Evolutionary conservation across 2,797 vertebrate genomes (phyloP), one percentile per base, ranked within the genome.

Genomic region (Xiphorhynchus erythropygius): DNA sequence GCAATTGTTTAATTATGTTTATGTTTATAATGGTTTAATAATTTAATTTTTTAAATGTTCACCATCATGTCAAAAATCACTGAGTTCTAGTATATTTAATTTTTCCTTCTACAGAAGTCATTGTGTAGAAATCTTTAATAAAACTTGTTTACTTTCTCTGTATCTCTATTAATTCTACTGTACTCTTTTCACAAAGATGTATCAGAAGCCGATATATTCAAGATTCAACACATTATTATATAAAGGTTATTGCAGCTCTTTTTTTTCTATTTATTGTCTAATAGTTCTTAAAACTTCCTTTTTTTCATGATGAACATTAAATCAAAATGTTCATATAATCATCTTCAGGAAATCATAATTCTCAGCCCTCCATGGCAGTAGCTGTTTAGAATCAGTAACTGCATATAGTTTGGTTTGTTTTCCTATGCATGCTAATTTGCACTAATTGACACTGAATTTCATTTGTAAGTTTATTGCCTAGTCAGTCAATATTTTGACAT

Each of bases 401-500:
- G 41, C 63, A 30, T 46, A 52, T 27, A 63, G 11, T 42, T 64
- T 69, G 15, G 4, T 18, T 90, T 82, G n/a, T 49, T 95, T 91
- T 89, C 46, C 59, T 78, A 7, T 6, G 6, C 6, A 8, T 62
- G 76, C n/a, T 76, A 57, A 76, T 87, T 92, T 78, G 12, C 33
- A 39, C 33, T 75, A 87, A 95, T 92, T 46, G 68, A 73, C 74
- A 50, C 46, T 42, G 46, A 79, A 82, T 92, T 76, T 82, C 14
- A 39, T 73, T 94, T 82, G 27, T 35, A 35, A 84, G 17, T 91
- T 89, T 87, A 84, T 65, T 89, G 23, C 55, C 37, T 76, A 73
- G 30, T 73, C 59, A 71, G 41, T 75, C 90, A 87, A 91, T 89
- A 92, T 91, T 92, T 94, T 76, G 55, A 87, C 78, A 92, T 33